Base-by-base conservation (phyloP, 2,797 vertebrate genomes). In the Lithobates pipiens region DNA sequence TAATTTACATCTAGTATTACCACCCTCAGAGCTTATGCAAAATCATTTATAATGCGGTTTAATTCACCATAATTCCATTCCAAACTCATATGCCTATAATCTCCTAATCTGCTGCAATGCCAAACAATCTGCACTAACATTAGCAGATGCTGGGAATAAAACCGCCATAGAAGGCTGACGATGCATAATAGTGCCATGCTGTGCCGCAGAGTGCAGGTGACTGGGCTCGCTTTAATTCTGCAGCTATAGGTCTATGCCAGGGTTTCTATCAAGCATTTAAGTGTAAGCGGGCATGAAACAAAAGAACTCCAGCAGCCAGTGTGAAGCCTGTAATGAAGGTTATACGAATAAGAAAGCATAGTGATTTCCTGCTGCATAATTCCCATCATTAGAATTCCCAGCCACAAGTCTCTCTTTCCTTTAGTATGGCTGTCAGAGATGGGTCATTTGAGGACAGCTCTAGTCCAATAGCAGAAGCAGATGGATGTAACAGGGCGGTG, bases 311-410 rank as follows among this genome's bases (percentile, higher is more conserved):
- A 50, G 36, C 70, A 65, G 69, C 34, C 32, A 42, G n/a, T 54
- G 16, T 65, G 70, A 75, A 76, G 61, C 18, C 61, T 83, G 63
- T 69, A 46, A 83, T 68, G 73, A 83, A 15, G 29, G 15, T 68
- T 63, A 67, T 29, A 21, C 76, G 73, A 32, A 32, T 5, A 34
- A 75, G 63, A 36, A 50, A 83, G 57, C 80, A 21, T 23, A 50
- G 54, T 63, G 29, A 61, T 68, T 34, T 54, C 61, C n/a, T 85
- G 84, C 84, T 75, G 84, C 84, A 85, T 79, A 57, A 75, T 80
- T 50, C 77, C 39, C 57, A 39, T 72, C 67, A 86, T 86, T 82
- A 77, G 80, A 65, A 86, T 86, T 68, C 79, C 76, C 21, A 67
- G 42, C n/a, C 72, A 34, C 80, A 77, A 70, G 18, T 46, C 73